Percentiles rank a stretch among this genome's conserved stretches.
Conservation (phyloP, 2,113 vertebrate species). For the Megaceryle torquata region DNA sequence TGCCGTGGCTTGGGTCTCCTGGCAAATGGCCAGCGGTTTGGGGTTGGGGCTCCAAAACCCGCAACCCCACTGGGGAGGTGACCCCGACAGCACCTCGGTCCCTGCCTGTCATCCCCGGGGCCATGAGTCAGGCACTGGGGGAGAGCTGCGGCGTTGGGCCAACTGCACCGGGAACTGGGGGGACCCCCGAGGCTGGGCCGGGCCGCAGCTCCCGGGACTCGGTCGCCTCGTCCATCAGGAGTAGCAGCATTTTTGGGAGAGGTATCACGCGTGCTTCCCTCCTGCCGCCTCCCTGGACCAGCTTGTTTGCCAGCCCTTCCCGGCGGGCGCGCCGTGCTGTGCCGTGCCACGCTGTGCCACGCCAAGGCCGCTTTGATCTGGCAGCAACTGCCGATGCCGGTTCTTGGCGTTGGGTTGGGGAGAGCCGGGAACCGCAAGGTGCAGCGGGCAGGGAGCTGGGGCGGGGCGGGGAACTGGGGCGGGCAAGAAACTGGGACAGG, state of each 20-base stretch:
- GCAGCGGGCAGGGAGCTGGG: neutral
- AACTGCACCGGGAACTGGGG: neutral
- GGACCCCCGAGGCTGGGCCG: neutral
- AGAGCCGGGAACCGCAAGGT: neutral
- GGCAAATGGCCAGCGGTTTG: neutral
- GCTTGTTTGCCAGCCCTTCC: conserved; percentile 46
- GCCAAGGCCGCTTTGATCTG: conserved; percentile 29
- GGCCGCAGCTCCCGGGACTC: conserved; percentile 1
- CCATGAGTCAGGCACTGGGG: neutral
- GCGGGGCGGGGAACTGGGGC: neutral
- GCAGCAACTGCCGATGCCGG: neutral
- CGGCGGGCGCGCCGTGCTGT: neutral
- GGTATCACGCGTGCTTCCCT: neutral
- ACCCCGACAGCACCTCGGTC: neutral
- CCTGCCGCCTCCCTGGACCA: neutral
- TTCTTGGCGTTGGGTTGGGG: neutral
- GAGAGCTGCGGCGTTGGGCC: neutral
- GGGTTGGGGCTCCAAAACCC: neutral
- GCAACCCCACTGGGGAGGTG: neutral
- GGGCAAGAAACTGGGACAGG: accelerated
- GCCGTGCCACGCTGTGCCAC: neutral
- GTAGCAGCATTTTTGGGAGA: conserved; percentile 54
- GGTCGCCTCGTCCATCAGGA: conserved; percentile 26
- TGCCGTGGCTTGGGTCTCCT: accelerated
- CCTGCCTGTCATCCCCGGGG: neutral